A percentile compares a stretch with the other conserved stretches of the same genome.
phyloP scores from a whole-genome alignment of 2,888 invertebrate species.

The Aphodius sticticus region DNA sequence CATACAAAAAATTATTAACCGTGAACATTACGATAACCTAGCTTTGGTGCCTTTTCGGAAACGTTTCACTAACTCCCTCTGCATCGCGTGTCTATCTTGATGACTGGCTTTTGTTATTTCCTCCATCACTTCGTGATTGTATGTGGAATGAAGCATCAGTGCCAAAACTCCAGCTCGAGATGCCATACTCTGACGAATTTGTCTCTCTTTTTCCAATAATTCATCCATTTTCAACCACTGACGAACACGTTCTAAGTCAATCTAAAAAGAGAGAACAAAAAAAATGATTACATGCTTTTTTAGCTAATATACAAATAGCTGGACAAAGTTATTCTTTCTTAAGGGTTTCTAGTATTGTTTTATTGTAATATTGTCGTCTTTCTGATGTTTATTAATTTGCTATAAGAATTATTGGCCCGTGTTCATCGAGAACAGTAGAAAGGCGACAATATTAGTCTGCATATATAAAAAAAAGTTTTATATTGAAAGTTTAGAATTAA shows the following conservation, averaged over 20 bases:
- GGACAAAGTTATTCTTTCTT: no score
- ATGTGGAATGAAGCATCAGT: slow-evolving; percentile 95
- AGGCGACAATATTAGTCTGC: no score
- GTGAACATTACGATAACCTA: slow-evolving; percentile 35
- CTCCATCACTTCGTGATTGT: slow-evolving; percentile 92
- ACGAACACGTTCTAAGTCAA: slow-evolving; percentile 91
- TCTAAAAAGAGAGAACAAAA: slow-evolving; percentile 60
- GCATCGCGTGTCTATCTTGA: slow-evolving; percentile 63
- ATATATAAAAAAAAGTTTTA: no score
- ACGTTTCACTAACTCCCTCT: slow-evolving; percentile 58
- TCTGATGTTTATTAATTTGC: no score
- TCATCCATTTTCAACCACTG: slow-evolving; percentile 96
- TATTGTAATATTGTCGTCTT: no score
- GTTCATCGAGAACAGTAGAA: no score
- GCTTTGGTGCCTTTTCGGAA: slow-evolving; percentile 45
- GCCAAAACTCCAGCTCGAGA: slow-evolving; percentile 91
- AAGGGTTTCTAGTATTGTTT: no score
- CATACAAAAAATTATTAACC: not conserved
- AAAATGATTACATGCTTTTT: not conserved
- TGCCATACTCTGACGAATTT: slow-evolving; percentile 76
- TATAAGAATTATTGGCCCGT: no score
- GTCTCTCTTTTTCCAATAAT: slow-evolving; percentile 90
- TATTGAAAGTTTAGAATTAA: no score
- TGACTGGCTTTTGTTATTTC: slow-evolving; percentile 65
- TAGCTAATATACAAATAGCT: no score